These are phyloP conservation scores for Lithodes maja DNA, from an alignment of 2,888 invertebrate species.

Conservation along the genomic window DNA sequence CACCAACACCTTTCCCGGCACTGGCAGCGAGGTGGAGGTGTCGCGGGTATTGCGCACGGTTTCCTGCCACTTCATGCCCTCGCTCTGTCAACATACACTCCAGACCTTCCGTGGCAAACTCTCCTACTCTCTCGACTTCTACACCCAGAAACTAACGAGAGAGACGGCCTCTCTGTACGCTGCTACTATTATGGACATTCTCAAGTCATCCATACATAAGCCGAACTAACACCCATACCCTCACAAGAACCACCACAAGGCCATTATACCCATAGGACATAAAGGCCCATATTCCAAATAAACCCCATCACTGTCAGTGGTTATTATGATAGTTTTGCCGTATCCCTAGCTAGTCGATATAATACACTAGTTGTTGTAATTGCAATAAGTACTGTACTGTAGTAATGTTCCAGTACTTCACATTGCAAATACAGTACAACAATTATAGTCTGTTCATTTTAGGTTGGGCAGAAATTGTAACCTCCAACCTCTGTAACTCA, in stretches of 20 bases:
- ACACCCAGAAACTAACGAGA: constrained; percentile 63
- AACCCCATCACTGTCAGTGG: no score
- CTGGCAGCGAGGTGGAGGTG: constrained; percentile 66
- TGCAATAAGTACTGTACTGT: no score
- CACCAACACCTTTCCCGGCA: constrained; percentile 61
- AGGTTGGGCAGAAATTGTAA: no score
- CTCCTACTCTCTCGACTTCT: constrained; percentile 70
- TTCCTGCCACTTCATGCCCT: constrained; percentile 70
- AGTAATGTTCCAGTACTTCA: no score
- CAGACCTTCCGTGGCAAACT: constrained; percentile 70
- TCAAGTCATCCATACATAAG: constrained; percentile 50
- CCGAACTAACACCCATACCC: constrained; percentile 48
- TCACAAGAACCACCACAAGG: background rate
- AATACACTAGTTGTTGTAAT: no score
- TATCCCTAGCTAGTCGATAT: no score
- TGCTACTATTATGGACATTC: constrained; percentile 45
- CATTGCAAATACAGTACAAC: no score
- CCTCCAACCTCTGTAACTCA: no score
- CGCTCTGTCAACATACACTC: constrained; percentile 70
- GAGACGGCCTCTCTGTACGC: constrained; percentile 59
- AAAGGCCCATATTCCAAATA: no score
- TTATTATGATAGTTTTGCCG: no score
- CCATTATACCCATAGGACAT: no score
- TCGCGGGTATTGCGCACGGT: constrained; percentile 68
- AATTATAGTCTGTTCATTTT: no score